Percentiles rank a stretch among this genome's conserved stretches.
phyloP scores from a whole-genome alignment of 2,888 invertebrate genomes.

The Platycheirus albimanus region DNA sequence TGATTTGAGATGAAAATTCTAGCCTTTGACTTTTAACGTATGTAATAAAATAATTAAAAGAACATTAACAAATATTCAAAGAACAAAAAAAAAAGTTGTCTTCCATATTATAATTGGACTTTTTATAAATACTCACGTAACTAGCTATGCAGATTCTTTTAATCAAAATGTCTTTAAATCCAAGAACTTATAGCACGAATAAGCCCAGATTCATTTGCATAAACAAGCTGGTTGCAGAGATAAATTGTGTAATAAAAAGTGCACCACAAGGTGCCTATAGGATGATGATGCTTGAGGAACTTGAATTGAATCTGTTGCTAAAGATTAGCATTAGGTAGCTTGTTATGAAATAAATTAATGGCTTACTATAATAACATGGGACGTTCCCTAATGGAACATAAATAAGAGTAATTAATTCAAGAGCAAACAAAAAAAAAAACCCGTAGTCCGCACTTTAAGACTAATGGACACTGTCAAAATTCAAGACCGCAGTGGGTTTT shows the following conservation, averaged over 20 bases:
- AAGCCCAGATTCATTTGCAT: slow-evolving; percentile 52
- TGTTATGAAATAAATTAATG: slow-evolving; percentile 49
- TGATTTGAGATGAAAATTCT: slow-evolving; percentile 15
- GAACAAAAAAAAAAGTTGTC: not conserved
- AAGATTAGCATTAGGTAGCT: slow-evolving; percentile 10
- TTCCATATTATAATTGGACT: not conserved
- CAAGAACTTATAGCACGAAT: not conserved
- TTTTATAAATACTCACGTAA: too few relatives aligned
- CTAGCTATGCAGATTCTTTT: not conserved
- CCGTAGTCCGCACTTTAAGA: too few relatives aligned
- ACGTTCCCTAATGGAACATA: slow-evolving; percentile 36
- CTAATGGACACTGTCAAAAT: too few relatives aligned
- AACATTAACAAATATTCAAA: slow-evolving; percentile 13
- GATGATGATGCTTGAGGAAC: not conserved
- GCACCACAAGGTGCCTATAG: not conserved
- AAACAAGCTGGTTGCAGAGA: slow-evolving; percentile 39
- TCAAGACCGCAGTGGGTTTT: too few relatives aligned
- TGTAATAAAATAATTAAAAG: slow-evolving; percentile 34
- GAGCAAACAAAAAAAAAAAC: not conserved
- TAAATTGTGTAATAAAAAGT: slow-evolving; percentile 46
- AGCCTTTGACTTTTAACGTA: slow-evolving; percentile 3
- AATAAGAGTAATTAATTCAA: slow-evolving; percentile 18
- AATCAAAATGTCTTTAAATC: slow-evolving; percentile 10
- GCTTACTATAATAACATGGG: slow-evolving; percentile 38
- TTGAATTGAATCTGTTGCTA: slow-evolving; percentile 6